Evolutionary conservation across 2,797 vertebrate species (phyloP).

Genomic region (Acipenser oxyrinchus): DNA sequence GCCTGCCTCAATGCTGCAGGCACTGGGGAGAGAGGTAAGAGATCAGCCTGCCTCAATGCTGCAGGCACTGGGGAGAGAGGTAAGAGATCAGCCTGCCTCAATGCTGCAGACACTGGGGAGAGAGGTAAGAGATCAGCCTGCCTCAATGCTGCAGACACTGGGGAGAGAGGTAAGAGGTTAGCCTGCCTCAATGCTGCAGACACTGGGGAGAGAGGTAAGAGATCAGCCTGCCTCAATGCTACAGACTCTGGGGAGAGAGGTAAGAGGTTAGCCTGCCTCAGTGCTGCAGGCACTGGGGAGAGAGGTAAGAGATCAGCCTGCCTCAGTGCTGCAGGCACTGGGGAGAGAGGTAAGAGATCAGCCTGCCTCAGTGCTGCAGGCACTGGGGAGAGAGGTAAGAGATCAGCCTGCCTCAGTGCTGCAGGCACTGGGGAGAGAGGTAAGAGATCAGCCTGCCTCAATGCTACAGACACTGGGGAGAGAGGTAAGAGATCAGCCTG

Average conservation of each 20-base stretch:
- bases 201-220: slow-evolving; percentile 65
- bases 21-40: no score
- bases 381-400: slow-evolving; percentile 74
- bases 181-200: neutral
- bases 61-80: no score
- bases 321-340: no score
- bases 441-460: slow-evolving; percentile 34
- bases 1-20: neutral
- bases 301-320: neutral
- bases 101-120: no score
- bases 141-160: slow-evolving; percentile 54
- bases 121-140: no score
- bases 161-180: slow-evolving; percentile 68
- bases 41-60: no score
- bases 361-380: slow-evolving; percentile 46
- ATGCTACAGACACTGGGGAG: neutral
- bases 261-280: no score
- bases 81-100: neutral
- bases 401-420: neutral
- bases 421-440: slow-evolving; percentile 54
- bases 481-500: no score
- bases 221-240: neutral
- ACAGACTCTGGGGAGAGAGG: no score
- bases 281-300: no score
- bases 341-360: no score